Evolutionary conservation across 2,113 vertebrate species (phyloP).

Genomic region (Mionectes macconnelli): DNA sequence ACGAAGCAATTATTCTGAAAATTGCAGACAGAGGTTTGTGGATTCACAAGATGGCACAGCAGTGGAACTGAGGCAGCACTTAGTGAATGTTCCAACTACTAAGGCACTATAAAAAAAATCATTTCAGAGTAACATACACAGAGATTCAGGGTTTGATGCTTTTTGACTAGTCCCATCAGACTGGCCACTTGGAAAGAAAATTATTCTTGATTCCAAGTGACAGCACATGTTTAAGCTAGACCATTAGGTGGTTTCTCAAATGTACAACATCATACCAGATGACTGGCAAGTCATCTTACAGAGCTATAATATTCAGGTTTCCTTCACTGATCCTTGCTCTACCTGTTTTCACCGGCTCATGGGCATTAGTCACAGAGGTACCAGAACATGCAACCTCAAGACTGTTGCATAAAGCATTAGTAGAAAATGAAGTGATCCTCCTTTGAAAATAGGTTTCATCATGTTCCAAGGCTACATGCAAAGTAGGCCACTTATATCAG

Average conservation of each 20-base stretch:
- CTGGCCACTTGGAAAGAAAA: neutral
- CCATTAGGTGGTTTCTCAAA: neutral
- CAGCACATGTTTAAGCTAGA: neutral
- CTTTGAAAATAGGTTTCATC: neutral
- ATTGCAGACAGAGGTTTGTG: neutral
- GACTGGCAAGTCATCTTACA: neutral
- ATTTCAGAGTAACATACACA: neutral
- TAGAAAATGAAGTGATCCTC: neutral
- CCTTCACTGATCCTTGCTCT: neutral
- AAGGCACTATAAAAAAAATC: neutral
- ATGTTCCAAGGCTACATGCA: neutral
- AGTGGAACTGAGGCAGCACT: neutral
- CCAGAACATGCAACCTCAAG: neutral
- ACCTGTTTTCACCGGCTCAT: neutral
- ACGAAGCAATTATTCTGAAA: neutral
- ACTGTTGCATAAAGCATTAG: neutral
- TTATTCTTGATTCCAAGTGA: neutral
- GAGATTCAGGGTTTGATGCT: neutral
- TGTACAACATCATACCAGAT: neutral
- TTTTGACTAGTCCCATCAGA: neutral
- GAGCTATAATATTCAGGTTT: neutral
- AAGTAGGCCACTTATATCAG: neutral
- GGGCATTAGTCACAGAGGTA: neutral
- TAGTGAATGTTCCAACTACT: neutral
- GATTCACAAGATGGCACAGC: neutral